Percentiles rank a stretch among this genome's conserved stretches.
phyloP scores from a whole-genome alignment of 2,113 vertebrate genomes.

The Centropus bengalensis region DNA sequence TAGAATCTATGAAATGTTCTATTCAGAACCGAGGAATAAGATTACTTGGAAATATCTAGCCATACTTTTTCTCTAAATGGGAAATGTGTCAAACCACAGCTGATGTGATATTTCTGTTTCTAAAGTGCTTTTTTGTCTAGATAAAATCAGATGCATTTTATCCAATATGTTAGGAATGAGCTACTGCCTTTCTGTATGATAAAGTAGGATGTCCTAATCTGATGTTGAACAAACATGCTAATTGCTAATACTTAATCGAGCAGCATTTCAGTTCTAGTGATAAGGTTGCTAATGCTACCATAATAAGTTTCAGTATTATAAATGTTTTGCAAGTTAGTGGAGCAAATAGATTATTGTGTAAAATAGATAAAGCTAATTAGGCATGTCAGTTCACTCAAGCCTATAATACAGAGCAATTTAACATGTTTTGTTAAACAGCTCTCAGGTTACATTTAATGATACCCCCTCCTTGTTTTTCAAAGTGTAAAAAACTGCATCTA shows the following conservation, averaged over 20 bases:
- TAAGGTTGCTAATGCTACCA: constrained; percentile 7
- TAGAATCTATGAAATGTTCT: background rate
- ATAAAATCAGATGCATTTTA: background rate
- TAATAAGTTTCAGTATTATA: constrained; percentile 25
- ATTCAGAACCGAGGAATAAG: background rate
- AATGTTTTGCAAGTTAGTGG: constrained; percentile 19
- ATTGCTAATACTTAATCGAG: background rate
- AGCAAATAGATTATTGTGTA: constrained; percentile 47
- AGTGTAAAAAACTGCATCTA: constrained; percentile 12
- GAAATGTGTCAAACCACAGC: background rate
- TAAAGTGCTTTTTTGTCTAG: background rate
- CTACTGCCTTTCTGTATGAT: background rate
- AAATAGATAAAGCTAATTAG: constrained; percentile 57
- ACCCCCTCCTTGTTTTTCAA: background rate
- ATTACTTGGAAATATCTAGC: background rate
- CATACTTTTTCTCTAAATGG: background rate
- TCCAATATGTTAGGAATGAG: background rate
- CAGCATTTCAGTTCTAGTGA: constrained; percentile 8
- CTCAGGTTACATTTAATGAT: constrained; percentile 35
- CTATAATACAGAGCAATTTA: constrained; percentile 44
- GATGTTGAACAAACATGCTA: background rate
- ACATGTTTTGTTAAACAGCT: constrained; percentile 34
- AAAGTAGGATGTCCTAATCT: background rate
- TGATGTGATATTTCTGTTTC: background rate
- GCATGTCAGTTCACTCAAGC: constrained; percentile 25